Conservation (phyloP, 2,888 invertebrate species). For the Eumacrocentrus americanus region DNA sequence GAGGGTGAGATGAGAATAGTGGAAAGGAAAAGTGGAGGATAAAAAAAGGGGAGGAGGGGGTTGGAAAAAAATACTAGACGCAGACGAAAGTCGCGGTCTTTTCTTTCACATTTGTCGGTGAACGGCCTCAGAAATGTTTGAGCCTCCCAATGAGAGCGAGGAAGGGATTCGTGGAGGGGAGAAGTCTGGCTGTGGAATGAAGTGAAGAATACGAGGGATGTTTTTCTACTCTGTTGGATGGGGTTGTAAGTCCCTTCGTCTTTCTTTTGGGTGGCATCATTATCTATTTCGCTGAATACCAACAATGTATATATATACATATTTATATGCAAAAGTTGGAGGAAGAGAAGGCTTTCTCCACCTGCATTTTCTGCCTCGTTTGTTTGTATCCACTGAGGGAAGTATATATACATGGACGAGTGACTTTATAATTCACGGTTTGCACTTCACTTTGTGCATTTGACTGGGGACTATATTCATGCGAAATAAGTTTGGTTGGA, state of each 20-base stretch:
- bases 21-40: neutral
- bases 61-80: neutral
- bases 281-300: slow-evolving; percentile 22
- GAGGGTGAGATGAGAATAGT: neutral
- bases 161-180: neutral
- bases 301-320: too few species aligned
- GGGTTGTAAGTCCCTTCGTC: slow-evolving; percentile 10
- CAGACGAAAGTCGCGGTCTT: slow-evolving; percentile 8
- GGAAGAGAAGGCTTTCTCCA: neutral
- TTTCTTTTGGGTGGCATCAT: slow-evolving; percentile 23
- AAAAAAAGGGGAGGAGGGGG: slow-evolving; percentile 1
- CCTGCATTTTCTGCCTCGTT: neutral
- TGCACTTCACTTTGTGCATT: neutral
- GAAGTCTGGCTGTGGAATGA: neutral
- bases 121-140: slow-evolving; percentile 11
- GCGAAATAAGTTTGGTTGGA: too few species aligned
- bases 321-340: neutral
- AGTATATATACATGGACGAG: too few species aligned
- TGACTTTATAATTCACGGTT: neutral
- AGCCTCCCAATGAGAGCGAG: too few species aligned
- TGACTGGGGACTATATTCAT: too few species aligned
- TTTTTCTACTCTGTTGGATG: slow-evolving; percentile 6
- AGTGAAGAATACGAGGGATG: slow-evolving; percentile 1
- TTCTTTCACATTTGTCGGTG: slow-evolving; percentile 16
- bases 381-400: neutral